Conservation (phyloP, 2,888 invertebrate species). For the Amiota communis region DNA sequence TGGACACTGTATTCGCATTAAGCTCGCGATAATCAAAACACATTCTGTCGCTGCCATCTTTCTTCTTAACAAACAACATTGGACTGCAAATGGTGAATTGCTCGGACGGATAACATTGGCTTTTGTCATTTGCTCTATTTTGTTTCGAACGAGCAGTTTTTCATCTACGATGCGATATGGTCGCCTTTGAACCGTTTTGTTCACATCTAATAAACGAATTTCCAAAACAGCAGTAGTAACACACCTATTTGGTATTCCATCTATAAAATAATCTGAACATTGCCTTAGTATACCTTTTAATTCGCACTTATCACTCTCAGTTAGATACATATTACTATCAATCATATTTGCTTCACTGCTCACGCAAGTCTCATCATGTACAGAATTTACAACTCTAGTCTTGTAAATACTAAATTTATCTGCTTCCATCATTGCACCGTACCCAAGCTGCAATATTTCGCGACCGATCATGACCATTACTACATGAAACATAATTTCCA, state of each 20-base stretch:
- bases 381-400: neutral
- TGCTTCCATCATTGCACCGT: neutral
- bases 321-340: too few species aligned
- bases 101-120: neutral
- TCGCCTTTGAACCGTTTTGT: neutral
- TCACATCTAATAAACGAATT: neutral
- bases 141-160: constrained; percentile 1
- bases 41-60: neutral
- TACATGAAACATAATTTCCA: neutral
- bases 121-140: neutral
- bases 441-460: neutral
- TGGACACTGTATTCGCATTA: neutral
- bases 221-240: neutral
- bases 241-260: too few species aligned
- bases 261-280: too few species aligned
- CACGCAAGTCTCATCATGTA: too few species aligned
- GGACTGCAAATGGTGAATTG: constrained; percentile 1
- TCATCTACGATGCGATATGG: neutral
- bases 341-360: too few species aligned
- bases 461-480: neutral
- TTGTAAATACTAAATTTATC: neutral
- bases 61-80: constrained; percentile 1
- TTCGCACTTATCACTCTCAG: too few species aligned
- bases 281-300: too few species aligned
- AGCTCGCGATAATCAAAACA: constrained; percentile 6